phyloP scores from a whole-genome alignment of 2,888 invertebrate species.

The Blera fallax region DNA sequence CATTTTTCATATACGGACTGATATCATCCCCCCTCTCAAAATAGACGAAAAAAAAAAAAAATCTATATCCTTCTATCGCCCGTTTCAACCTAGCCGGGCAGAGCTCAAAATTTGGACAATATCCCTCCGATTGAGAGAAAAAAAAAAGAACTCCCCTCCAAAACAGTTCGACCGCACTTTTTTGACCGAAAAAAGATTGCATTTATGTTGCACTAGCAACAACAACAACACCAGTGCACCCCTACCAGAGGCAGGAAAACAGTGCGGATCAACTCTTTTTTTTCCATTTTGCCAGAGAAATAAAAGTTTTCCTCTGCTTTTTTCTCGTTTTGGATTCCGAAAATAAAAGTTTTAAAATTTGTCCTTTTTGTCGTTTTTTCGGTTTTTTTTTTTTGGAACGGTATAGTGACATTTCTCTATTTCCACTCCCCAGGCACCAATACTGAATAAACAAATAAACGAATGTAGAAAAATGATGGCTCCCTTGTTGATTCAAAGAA shows the following conservation, averaged over 20 bases:
- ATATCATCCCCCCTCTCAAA: constrained; percentile 19
- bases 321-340: constrained; percentile 12
- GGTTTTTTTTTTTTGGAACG: constrained; percentile 1
- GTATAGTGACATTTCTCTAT: constrained; percentile 65
- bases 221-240: background rate
- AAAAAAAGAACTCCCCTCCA: background rate
- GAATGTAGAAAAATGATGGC: constrained; percentile 68
- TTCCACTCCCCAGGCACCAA: constrained; percentile 62
- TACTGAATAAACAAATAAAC: constrained; percentile 67
- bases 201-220: constrained; percentile 21
- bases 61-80: constrained; percentile 30
- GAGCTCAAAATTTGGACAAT: background rate
- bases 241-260: background rate
- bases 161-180: constrained; percentile 30
- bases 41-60: background rate
- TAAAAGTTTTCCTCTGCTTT: constrained; percentile 31
- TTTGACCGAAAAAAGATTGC: constrained; percentile 38
- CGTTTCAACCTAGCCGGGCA: background rate
- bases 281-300: constrained; percentile 15
- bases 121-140: background rate
- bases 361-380: background rate
- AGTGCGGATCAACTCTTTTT: constrained; percentile 40
- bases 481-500: constrained; percentile 58
- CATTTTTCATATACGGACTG: constrained; percentile 34
- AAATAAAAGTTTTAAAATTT: constrained; percentile 48